Conservation (phyloP, 2,797 vertebrate genomes). For the Rhodeus uyekii region DNA sequence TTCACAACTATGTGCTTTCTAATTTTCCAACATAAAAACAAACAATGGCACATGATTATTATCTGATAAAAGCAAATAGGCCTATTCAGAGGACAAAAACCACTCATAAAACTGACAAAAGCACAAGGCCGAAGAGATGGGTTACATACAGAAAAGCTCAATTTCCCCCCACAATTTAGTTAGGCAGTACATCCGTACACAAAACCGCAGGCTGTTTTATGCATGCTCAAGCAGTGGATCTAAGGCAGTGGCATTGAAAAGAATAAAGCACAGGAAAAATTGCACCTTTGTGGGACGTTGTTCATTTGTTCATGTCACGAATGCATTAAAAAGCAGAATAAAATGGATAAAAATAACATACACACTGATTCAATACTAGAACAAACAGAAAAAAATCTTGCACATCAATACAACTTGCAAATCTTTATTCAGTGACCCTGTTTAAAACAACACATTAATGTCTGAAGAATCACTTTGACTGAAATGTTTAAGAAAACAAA, state of each 20-base stretch:
- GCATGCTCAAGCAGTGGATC: conserved; percentile 27
- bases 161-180: conserved; percentile 4
- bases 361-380: background rate
- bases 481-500: background rate
- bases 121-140: conserved; percentile 21
- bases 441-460: background rate
- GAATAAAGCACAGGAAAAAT: conserved; percentile 4
- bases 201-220: conserved; percentile 30
- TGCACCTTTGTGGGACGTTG: background rate
- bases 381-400: background rate
- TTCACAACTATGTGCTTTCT: background rate
- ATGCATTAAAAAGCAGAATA: background rate
- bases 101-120: conserved; percentile 34
- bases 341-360: background rate
- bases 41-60: conserved; percentile 3
- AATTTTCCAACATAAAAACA: background rate
- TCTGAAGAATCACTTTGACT: background rate
- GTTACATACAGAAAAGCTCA: conserved; percentile 15
- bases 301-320: background rate
- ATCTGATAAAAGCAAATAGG: background rate
- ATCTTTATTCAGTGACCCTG: background rate
- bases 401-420: background rate
- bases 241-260: background rate
- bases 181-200: background rate
- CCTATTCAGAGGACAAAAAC: background rate